Evolutionary conservation across 2,888 invertebrate genomes (phyloP), one percentile per base, ranked within the genome.

Genomic region (Nebria salina): DNA sequence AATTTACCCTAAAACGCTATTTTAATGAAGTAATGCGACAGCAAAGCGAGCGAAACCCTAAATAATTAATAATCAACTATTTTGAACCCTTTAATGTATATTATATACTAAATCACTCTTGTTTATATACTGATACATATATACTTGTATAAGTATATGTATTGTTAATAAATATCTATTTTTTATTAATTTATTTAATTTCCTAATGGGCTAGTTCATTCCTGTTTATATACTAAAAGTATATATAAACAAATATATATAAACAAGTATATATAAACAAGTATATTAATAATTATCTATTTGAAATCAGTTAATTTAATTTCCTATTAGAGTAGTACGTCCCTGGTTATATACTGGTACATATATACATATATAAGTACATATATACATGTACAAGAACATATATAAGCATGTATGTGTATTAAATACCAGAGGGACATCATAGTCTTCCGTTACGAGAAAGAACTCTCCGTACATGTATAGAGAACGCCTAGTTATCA

Each of bases 71-170:
- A 34, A 34, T 34, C 0, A 34, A 1, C 34, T 34, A 34, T 5
- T 34, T 34, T 34, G 1, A 5, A 34, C 34, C 34, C 5, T 4
- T 34, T 34, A 34, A 34, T 34, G 20, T 34, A 34, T 5, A 34
- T 34, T 4, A 34, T 34, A 5, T 2, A 5, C 34, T 4, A 1
- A 1, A 4, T 0, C 2, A 5, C 34, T 1, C 34, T 5, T 34
- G 15, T 20, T 15, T 70, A 70, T 70, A 70, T 70, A 70, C 20
- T 15, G 13, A 13, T 70, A 70, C 20, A 70, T 70, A 70, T 70
- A 70, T 70, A 70, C 20, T 11, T 70, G n/a, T 70, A 70, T 20
- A 20, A 15, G 20, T 70, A 25, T 0, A 65, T 65, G 7, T 65
- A 65, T 34, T 34, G 34, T 34, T 34, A 34, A 34, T 34, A 4